Base-by-base conservation (phyloP, 2,888 invertebrate species). In the Congeria kusceri region DNA sequence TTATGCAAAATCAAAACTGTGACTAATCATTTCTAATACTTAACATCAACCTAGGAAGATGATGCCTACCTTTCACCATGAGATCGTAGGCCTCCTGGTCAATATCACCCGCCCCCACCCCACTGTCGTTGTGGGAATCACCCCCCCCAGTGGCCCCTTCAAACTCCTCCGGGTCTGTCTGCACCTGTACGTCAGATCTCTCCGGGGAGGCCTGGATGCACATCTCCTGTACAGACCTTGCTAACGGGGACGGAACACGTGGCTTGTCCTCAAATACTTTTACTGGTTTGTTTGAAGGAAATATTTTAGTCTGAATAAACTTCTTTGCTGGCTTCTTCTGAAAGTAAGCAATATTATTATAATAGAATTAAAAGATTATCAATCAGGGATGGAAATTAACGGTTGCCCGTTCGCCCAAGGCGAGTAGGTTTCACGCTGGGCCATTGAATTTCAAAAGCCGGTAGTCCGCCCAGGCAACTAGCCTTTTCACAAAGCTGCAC, bases 61-160 rank as follows among this genome's bases (percentile, higher is more conserved):
- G n/a, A n/a, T n/a, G n/a, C 20, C 53, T 83, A 89, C 89, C 90
- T 83, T 85, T 84, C 9, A 86, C 85, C 88, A 90, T 85, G 18
- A 88, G 76, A 59, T 88, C 86, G 74, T 86, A 88, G 2, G 88
- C 89, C 58, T 90, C 90, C 49, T 83, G 62, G 29, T 89, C 87
- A 15, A 82, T 53, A n/a, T 83, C 84, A 15, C 74, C 61, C 3
- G 47, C 53, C 28, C 66, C 69, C 11, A 73, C 66, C 25, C 83
- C 83, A 49, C 79, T 80, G 62, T 83, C 83, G 75, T 83, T 83
- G 57, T 83, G 83, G 3, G n/a, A 15, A 15, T 82, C 79, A 25
- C 13, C 25, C 9, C 57, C 29, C 20, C 72, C 64, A 62, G 57
- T 32, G 29, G 49, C 32, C 39, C 39, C 39, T 39, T 39, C 39